A percentile compares a stretch with the other conserved stretches of the same genome.
Evolutionary conservation across 2,888 invertebrate species (phyloP).

Genomic region (Erebia palarica): DNA sequence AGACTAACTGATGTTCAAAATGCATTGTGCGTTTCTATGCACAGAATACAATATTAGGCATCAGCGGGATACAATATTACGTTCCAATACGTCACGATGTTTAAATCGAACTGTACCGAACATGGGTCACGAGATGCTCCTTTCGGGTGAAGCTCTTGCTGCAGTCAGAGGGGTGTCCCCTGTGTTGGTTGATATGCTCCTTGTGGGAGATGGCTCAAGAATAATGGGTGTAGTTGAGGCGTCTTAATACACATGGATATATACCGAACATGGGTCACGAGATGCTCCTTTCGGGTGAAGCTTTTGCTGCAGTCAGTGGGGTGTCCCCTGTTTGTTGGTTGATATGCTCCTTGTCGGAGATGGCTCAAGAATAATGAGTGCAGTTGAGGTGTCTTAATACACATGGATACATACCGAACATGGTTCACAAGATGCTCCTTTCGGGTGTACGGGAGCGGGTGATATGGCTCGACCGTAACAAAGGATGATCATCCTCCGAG

Average conservation of each 20-base stretch:
- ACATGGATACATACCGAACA: background rate
- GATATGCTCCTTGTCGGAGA: conserved; percentile 79
- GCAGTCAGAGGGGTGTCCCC: conserved; percentile 80
- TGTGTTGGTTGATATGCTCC: conserved; percentile 85
- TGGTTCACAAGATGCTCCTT: background rate
- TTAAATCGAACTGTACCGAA: too few species aligned
- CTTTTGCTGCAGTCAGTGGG: too few species aligned
- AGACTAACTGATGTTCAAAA: too few species aligned
- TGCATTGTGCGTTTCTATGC: too few species aligned
- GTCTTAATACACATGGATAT: conserved; percentile 54
- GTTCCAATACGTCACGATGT: too few species aligned
- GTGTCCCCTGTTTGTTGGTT: conserved; percentile 84
- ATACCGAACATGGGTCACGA: conserved; percentile 90
- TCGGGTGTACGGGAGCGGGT: conserved; percentile 84
- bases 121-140: too few species aligned
- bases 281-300: conserved; percentile 80
- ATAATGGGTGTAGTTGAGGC: conserved; percentile 20
- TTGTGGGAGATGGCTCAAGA: conserved; percentile 40
- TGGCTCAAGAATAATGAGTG: background rate
- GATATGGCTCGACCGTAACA: too few species aligned
- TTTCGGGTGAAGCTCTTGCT: conserved; percentile 84
- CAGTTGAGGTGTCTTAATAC: background rate
- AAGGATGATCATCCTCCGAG: too few species aligned
- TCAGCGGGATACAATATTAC: too few species aligned
- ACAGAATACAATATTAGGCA: too few species aligned